Conservation (phyloP, 2,888 invertebrate species). For the Crocallis elinguaria region DNA sequence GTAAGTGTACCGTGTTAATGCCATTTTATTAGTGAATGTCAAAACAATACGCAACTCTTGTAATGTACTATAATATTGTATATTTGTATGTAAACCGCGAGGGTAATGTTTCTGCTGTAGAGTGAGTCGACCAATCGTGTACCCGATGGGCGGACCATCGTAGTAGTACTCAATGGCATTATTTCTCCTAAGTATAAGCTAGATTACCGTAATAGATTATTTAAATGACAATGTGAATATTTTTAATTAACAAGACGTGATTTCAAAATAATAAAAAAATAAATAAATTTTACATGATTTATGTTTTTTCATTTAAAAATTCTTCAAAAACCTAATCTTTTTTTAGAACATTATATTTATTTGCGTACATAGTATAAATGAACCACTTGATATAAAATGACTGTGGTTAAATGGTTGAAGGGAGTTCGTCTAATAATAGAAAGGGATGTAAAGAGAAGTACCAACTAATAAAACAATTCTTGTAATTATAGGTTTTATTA, state of each 20-base stretch:
- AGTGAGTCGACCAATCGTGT: slow-evolving; percentile 82
- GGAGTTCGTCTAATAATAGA: neutral
- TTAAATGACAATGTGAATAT: slow-evolving; percentile 88
- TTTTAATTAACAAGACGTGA: slow-evolving; percentile 87
- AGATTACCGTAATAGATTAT: slow-evolving; percentile 86
- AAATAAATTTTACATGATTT: slow-evolving; percentile 85
- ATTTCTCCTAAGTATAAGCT: slow-evolving; percentile 83
- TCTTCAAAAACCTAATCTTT: too few species aligned
- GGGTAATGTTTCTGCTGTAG: slow-evolving; percentile 74
- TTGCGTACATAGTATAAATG: too few species aligned
- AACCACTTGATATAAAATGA: too few species aligned
- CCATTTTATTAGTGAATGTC: slow-evolving; percentile 81
- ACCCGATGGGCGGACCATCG: slow-evolving; percentile 67
- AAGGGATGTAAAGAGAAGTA: neutral
- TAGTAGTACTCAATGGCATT: slow-evolving; percentile 82
- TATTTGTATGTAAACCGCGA: slow-evolving; percentile 80
- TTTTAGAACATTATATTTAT: too few species aligned
- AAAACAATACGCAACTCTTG: slow-evolving; percentile 73
- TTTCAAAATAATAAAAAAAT: slow-evolving; percentile 87
- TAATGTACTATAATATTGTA: slow-evolving; percentile 81
- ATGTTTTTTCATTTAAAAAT: slow-evolving; percentile 43
- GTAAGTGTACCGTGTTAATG: slow-evolving; percentile 80
- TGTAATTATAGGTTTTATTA: slow-evolving; percentile 44
- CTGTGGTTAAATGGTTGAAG: too few species aligned
- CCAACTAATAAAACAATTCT: slow-evolving; percentile 12